Percentiles rank a stretch among this genome's conserved stretches.
These are phyloP conservation scores for Elanoides forficatus DNA, from an alignment of 2,113 vertebrate species.

Conservation along the genomic window DNA sequence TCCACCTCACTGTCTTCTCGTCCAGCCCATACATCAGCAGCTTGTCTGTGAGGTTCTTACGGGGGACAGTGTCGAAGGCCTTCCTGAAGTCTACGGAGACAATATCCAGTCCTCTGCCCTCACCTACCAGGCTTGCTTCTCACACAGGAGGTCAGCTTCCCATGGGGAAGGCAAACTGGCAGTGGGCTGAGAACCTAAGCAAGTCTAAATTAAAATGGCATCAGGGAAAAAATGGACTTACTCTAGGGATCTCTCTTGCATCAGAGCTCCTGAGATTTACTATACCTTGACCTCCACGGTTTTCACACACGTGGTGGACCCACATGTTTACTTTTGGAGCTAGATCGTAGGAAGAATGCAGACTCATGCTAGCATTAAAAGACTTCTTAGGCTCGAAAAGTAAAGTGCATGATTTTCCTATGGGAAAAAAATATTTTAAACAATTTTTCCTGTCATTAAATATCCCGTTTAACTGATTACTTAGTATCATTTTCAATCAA, in stretches of 20 bases:
- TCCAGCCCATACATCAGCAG: not conserved
- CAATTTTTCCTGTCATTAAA: slow-evolving; percentile 45
- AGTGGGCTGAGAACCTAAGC: not conserved
- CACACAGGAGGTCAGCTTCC: not conserved
- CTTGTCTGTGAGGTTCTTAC: not conserved
- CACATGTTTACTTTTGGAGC: not conserved
- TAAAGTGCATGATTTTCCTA: slow-evolving; percentile 35
- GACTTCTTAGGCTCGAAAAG: not conserved
- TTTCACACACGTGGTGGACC: not conserved
- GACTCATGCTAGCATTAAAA: not conserved
- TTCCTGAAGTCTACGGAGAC: not conserved
- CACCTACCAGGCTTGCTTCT: not conserved
- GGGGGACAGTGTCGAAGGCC: not conserved
- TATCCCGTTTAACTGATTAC: slow-evolving; percentile 39
- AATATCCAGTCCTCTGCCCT: not conserved
- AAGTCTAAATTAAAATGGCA: not conserved
- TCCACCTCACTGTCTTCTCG: not conserved
- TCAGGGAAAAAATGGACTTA: not conserved
- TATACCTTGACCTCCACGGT: not conserved
- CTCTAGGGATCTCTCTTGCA: not conserved
- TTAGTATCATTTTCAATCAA: slow-evolving; percentile 63
- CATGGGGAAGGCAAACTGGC: not conserved
- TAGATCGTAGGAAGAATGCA: not conserved
- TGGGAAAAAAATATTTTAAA: slow-evolving; percentile 50
- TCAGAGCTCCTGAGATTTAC: not conserved